Conservation (phyloP, 2,888 invertebrate genomes). For the Eretmocerus hayati region DNA sequence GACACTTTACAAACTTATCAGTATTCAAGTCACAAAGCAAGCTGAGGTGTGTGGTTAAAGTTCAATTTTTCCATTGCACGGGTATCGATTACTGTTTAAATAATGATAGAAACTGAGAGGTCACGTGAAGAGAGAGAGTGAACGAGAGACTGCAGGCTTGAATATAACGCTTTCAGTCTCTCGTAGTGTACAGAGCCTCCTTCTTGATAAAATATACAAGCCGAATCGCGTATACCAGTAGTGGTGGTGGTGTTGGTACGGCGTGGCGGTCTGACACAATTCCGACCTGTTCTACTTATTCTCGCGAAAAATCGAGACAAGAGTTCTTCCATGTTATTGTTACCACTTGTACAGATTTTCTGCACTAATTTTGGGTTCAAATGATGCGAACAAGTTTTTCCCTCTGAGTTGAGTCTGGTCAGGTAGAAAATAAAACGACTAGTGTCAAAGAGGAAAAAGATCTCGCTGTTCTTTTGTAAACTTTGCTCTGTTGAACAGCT, state of each 20-base stretch:
- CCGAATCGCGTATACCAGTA: neutral
- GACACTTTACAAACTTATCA: neutral
- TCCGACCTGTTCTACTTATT: conserved; percentile 22
- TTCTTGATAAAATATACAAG: conserved; percentile 20
- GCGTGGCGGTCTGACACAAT: conserved; percentile 19
- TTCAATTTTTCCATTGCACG: conserved; percentile 12
- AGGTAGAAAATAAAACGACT: neutral
- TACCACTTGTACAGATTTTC: neutral
- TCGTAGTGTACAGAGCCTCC: neutral
- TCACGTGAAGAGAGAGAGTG: conserved; percentile 3
- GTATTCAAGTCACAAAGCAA: neutral
- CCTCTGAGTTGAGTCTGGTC: neutral
- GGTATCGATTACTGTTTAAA: conserved; percentile 16
- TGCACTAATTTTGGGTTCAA: conserved; percentile 1
- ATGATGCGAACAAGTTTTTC: conserved; percentile 7
- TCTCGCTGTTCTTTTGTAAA: neutral
- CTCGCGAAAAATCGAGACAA: neutral
- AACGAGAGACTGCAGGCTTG: too few species aligned
- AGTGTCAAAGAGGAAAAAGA: conserved; percentile 4
- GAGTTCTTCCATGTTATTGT: neutral
- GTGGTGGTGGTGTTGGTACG: too few species aligned
- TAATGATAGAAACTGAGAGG: conserved; percentile 15
- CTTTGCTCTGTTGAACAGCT: neutral
- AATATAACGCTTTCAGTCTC: too few species aligned
- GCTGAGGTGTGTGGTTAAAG: neutral